phyloP scores from a whole-genome alignment of 2,797 vertebrate species.

The Crocidura indochinensis region DNA sequence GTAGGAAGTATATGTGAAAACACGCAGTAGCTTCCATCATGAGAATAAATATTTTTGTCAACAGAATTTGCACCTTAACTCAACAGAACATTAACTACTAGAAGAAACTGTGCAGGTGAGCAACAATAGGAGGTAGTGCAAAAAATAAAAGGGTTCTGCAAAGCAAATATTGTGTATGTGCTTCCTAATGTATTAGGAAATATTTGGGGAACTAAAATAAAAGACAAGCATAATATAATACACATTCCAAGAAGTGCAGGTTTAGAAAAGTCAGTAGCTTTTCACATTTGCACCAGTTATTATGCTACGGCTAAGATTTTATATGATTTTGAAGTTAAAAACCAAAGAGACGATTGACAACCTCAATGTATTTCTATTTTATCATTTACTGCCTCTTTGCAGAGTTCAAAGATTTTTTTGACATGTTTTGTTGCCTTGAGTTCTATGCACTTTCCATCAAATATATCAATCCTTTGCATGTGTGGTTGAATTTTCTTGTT shows the following conservation, averaged over 20 bases:
- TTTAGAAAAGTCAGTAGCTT: conserved; percentile 26
- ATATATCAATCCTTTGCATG: not conserved
- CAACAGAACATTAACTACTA: not conserved
- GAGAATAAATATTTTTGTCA: not conserved
- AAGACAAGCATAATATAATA: conserved; percentile 1
- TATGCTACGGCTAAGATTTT: conserved; percentile 31
- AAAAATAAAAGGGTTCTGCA: not conserved
- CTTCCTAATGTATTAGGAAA: too few relatives aligned
- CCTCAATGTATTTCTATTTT: not conserved
- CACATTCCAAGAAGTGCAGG: not conserved
- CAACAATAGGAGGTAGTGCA: not conserved
- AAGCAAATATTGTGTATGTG: not conserved
- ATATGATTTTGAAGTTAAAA: not conserved
- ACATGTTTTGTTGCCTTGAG: not conserved
- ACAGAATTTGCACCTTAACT: not conserved
- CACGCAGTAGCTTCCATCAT: not conserved
- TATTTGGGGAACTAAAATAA: too few relatives aligned
- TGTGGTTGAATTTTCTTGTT: not conserved
- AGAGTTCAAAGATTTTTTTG: not conserved
- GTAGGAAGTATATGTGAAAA: not conserved
- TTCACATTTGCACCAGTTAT: not conserved
- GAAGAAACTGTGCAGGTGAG: not conserved
- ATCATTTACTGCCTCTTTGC: not conserved
- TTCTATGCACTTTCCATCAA: not conserved
- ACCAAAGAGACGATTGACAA: not conserved